Base-by-base conservation (phyloP, 2,888 invertebrate species). In the Dynastes grantii region DNA sequence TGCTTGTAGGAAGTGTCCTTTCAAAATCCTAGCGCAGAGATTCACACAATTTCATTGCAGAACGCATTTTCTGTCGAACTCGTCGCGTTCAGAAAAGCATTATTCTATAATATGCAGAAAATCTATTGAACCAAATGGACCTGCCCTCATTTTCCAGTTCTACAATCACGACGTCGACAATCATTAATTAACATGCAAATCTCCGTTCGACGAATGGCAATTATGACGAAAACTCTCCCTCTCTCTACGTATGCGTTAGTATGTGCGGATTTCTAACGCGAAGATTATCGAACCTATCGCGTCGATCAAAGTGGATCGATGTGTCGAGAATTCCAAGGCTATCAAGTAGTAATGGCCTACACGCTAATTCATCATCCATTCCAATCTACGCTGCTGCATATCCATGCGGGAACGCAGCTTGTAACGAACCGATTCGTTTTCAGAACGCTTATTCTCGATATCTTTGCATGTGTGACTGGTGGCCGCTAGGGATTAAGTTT, bases 231-330 rank as follows among this genome's bases (percentile, higher is more conserved):
- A 61, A 8, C 53, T 1, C n/a, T 16, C 11, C 2, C 8, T 8
- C 45, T 45, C 6, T 9, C 53, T 4, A 1, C 13, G 4, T 45
- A 5, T 6, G 4, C 16, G 11, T 11, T 45, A 45, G 45, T 9
- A 8, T 8, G 45, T 8, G 29, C 37, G 40, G 22, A 67, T 67
- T 67, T 67, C 37, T n/a, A 67, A 45, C 65, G 5, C 63, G n/a
- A 45, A 67, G 45, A 67, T 67, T 67, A 67, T 67, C 67, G 40
- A 67, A 67, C 45, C 45, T 45, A 45, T 45, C 45, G 53, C 53
- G 5, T 40, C 45, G 27, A 16, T 61, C 70, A 49, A 70, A 49
- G 70, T 51, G 51, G 51, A 29, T 51, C 70, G 70, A 70, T 70
- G 51, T 70, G 53, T 27, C 32, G 51, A 53, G 61, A 61, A 16